Evolutionary conservation across 1,140 invertebrate species (phyloP), one percentile per base, ranked within the genome.

Genomic region (Drosophila bipectinata): DNA sequence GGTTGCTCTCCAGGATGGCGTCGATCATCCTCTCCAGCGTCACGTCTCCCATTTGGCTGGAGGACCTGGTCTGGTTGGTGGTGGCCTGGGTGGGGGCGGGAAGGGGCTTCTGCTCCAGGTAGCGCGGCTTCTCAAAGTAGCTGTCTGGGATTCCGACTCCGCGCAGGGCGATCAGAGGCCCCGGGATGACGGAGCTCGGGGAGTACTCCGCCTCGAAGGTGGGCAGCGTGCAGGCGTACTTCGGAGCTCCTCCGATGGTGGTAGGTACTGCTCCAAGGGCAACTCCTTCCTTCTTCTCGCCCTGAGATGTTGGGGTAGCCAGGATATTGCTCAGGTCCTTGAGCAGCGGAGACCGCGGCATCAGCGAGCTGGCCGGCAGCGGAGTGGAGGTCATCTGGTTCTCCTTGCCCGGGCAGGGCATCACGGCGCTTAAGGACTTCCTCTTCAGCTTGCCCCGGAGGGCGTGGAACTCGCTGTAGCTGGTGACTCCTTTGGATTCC

Each of bases 1-100:
- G 82, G 12, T 83, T 89, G 68, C 90, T 92, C 69, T 90, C 81
- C 14, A 92, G 56, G 12, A 92, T 92, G 21, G 90, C 91, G 54
- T 92, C 91, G 58, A 92, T 92, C 91, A 92, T 92, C 21, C 83
- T 81, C 58, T 91, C 91, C 51, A 92, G 58, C 9, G 90, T 91
- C 14, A 82, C 77, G 51, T 92, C 91, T n/a, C 89, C 89, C 90
- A 91, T 89, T 53, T 79, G 67, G n/a, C 64, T 90, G 30, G 91
- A 92, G 47, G 79, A 91, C 28, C 90, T 72, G 10, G 66, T 63
- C 49, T 79, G 71, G 15, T 72, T 76, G 0, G 6, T 56, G 18
- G 47, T 4, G 59, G 32, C n/a, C 21, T 28, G n/a, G 15, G 2
- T 21, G 18, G 8, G 5, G 10, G 30, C 21, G 57, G 41, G 15